These are phyloP conservation scores for Ginglymostoma cirratum DNA, from an alignment of 2,113 vertebrate genomes.

Conservation along the genomic window DNA sequence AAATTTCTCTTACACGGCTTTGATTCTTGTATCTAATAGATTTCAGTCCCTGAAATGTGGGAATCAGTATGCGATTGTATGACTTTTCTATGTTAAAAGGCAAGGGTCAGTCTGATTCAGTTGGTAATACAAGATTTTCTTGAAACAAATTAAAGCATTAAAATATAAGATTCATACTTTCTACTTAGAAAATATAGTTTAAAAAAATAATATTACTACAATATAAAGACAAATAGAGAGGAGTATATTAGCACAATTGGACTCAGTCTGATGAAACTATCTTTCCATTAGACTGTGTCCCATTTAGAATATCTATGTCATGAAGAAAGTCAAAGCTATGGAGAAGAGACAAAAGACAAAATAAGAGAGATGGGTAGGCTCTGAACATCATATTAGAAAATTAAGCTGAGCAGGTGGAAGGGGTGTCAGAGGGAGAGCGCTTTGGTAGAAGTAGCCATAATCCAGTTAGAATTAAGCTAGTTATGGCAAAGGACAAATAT, in stretches of 20 bases:
- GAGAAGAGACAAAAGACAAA: neutral
- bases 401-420: neutral
- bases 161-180: neutral
- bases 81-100: neutral
- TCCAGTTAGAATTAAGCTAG: too few species aligned
- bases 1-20: neutral
- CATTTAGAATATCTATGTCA: neutral
- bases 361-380: too few species aligned
- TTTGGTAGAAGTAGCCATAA: too few species aligned
- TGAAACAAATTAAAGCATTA: neutral
- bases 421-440: too few species aligned
- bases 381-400: neutral
- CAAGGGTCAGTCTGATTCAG: neutral
- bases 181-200: neutral
- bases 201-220: neutral
- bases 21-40: neutral
- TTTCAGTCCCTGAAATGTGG: neutral
- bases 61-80: neutral
- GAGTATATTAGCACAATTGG: neutral
- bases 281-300: neutral
- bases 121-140: too few species aligned
- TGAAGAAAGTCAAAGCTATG: neutral
- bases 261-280: neutral
- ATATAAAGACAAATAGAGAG: neutral
- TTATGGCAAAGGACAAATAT: too few species aligned